Base-by-base conservation (phyloP, 2,888 invertebrate genomes). In the Odontocerum albicorne region DNA sequence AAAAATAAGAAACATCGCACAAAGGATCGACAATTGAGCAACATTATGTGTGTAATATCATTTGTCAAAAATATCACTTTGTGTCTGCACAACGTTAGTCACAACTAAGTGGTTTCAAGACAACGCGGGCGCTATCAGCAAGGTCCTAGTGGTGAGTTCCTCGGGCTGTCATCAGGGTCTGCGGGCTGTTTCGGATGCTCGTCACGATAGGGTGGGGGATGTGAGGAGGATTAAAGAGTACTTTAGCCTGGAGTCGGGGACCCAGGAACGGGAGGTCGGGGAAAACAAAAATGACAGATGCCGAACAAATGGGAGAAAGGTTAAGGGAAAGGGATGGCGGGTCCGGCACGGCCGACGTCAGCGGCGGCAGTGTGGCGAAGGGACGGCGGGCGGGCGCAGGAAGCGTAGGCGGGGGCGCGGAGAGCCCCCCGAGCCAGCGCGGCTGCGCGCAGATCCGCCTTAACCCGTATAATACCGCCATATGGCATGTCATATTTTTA, bases 261-360 rank as follows among this genome's bases (percentile, higher is more conserved):
- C 17, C 8, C 39, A 16, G 15, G 15, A 16, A 10, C 16, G 15
- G 39, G 20, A 4, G 35, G 19, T 35, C n/a, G 62, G 62, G 44
- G 62, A 59, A 40, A 55, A 60, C 51, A 51, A 62, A 40, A 62
- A 62, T 32, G 60, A 62, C 35, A 64, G 64, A 57, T 42, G 32
- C 39, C 52, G 52, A 49, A 55, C 46, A 31, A 50, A 20, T 22
- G 52, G 45, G 53, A 49, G 47, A 49, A 35, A 53, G 60, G 52
- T 50, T 38, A 42, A 22, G 64, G 65, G 27, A 56, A 64, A 15
- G 64, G 65, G 67, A 27, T 60, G 66, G 27, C 63, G 57, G 61
- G 53, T 62, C 65, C 49, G 61, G 43, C 57, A 50, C 51, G 31
- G 59, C 53, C 59, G 57, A 60, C 60, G 59, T 57, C 55, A 49